Percentiles rank a stretch among this genome's conserved stretches.
These are phyloP conservation scores for Salpingus planirostris DNA, from an alignment of 2,888 invertebrate species.

Conservation along the genomic window DNA sequence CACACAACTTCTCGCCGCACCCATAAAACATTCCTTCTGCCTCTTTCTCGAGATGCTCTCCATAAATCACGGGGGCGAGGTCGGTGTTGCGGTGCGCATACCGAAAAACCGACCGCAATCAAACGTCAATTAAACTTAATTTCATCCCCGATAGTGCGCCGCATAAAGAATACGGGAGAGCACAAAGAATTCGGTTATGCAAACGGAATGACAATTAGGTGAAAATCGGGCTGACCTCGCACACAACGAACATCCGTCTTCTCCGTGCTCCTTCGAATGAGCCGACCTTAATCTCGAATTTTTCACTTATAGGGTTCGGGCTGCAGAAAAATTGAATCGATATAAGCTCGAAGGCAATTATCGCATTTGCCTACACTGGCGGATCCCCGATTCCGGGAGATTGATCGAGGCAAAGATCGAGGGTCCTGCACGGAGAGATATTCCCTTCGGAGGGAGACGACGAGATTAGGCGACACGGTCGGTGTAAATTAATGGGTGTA, in stretches of 20 bases:
- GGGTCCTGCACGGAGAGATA: too few species aligned
- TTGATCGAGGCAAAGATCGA: conserved; percentile 11
- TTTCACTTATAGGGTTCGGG: too few species aligned
- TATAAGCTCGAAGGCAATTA: too few species aligned
- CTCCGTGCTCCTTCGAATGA: too few species aligned
- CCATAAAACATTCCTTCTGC: conserved; percentile 12
- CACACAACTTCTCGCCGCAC: conserved; percentile 13
- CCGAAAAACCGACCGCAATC: conserved; percentile 12
- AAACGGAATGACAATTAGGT: conserved; percentile 14
- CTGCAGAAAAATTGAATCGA: too few species aligned
- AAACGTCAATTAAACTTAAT: conserved; percentile 17
- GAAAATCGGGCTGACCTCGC: too few species aligned
- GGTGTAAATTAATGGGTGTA: conserved; percentile 15
- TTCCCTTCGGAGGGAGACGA: too few species aligned
- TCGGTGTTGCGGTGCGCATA: conserved; percentile 9
- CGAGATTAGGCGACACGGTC: conserved; percentile 15
- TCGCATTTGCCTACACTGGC: too few species aligned
- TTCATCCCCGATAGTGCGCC: conserved; percentile 8
- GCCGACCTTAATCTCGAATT: too few species aligned
- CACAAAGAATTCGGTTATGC: conserved; percentile 12
- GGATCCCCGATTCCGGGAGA: conserved; percentile 10
- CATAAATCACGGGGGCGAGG: conserved; percentile 10
- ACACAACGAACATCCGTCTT: too few species aligned
- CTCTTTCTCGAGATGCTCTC: not conserved
- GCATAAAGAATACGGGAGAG: conserved; percentile 10